These are phyloP conservation scores for Threskiornis aethiopicus DNA, from an alignment of 2,797 vertebrate species.

Conservation along the genomic window DNA sequence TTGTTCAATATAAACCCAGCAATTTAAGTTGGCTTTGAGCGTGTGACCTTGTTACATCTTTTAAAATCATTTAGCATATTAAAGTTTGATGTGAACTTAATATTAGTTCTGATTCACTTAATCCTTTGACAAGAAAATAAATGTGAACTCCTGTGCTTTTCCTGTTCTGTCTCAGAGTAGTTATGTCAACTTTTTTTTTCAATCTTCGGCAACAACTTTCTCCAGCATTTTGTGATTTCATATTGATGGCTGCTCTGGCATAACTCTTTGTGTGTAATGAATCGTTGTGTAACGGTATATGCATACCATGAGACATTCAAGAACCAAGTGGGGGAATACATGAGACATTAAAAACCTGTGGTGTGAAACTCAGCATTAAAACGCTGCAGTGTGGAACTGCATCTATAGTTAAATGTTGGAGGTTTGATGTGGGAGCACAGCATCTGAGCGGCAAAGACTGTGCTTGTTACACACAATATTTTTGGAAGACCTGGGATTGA, in stretches of 20 bases:
- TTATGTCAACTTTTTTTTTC: background rate
- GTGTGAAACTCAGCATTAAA: background rate
- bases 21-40: background rate
- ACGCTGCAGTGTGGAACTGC: background rate
- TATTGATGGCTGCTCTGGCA: background rate
- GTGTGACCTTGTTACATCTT: background rate
- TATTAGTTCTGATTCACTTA: background rate
- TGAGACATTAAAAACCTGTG: background rate
- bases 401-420: background rate
- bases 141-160: background rate
- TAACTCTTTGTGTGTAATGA: background rate
- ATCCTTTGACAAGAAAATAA: background rate
- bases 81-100: background rate
- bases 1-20: background rate
- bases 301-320: background rate
- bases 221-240: background rate
- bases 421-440: background rate
- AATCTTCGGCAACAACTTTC: background rate
- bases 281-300: background rate
- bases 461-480: background rate
- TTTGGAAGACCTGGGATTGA: background rate
- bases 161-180: background rate
- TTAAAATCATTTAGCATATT: background rate
- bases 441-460: background rate
- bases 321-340: rapidly evolving